Percentiles rank a stretch among this genome's conserved stretches.
Evolutionary conservation across 2,888 invertebrate genomes (phyloP).

Genomic region (Ennomos quercinarius): DNA sequence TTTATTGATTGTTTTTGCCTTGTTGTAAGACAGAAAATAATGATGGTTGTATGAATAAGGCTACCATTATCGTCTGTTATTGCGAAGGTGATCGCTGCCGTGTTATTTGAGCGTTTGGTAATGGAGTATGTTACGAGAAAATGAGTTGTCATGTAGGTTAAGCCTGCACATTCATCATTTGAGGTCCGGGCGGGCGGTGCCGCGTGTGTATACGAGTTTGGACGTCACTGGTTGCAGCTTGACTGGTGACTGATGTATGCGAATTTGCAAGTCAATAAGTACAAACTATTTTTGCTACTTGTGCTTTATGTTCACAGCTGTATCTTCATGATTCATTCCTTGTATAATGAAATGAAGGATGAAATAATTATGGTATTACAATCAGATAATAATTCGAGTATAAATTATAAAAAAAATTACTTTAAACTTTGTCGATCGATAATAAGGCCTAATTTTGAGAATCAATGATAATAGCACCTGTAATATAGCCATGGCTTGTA

Average conservation of each 20-base stretch:
- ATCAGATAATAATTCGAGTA: no score
- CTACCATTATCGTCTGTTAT: slow-evolving; percentile 75
- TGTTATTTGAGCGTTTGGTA: slow-evolving; percentile 80
- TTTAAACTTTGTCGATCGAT: no score
- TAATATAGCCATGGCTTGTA: no score
- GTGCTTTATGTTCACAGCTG: background rate
- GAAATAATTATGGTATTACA: no score
- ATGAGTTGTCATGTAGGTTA: slow-evolving; percentile 81
- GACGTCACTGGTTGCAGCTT: slow-evolving; percentile 36
- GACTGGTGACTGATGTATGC: slow-evolving; percentile 55
- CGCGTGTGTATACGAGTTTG: slow-evolving; percentile 50
- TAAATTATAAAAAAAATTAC: no score
- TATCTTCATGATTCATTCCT: slow-evolving; percentile 6
- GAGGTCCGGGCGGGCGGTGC: slow-evolving; percentile 33
- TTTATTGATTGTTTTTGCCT: slow-evolving; percentile 86
- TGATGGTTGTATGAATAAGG: slow-evolving; percentile 79
- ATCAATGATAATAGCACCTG: no score
- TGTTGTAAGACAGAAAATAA: slow-evolving; percentile 85
- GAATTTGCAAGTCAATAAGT: slow-evolving; percentile 26
- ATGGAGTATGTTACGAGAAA: slow-evolving; percentile 80
- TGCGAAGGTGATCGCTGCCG: slow-evolving; percentile 80
- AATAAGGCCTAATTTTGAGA: no score
- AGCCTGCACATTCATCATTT: slow-evolving; percentile 71
- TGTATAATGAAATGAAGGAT: no score
- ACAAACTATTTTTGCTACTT: slow-evolving; percentile 1